Percentiles rank a stretch among this genome's conserved stretches.
Conservation (phyloP, 1,140 invertebrate genomes). For the Berghia stephanieae region DNA sequence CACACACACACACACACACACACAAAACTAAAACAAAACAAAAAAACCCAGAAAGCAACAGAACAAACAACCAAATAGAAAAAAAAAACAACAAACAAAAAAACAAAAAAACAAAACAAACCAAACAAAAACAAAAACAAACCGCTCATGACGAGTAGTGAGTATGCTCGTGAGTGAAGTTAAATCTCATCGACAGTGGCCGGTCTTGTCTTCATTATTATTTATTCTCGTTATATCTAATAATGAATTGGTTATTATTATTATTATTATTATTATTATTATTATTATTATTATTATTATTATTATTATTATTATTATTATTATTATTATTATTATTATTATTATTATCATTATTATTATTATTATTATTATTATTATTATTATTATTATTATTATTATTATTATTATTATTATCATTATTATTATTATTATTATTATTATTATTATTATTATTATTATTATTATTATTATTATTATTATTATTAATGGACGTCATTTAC, state of each 20-base stretch:
- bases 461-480: too few relatives aligned
- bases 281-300: too few relatives aligned
- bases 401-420: neutral
- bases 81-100: neutral
- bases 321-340: neutral
- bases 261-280: too few relatives aligned
- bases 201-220: neutral
- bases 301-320: neutral
- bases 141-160: neutral
- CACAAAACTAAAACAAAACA: neutral
- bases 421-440: neutral
- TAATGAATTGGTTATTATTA: too few relatives aligned
- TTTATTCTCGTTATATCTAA: neutral
- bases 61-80: neutral
- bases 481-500: too few relatives aligned
- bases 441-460: neutral
- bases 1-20: neutral
- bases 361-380: too few relatives aligned
- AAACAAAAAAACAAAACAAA: neutral
- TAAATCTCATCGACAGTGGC: neutral
- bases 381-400: too few relatives aligned
- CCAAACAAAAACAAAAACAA: neutral
- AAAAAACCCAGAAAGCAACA: neutral
- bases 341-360: too few relatives aligned
- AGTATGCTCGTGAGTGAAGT: neutral